Percentiles rank a stretch among this genome's conserved stretches.
phyloP scores from a whole-genome alignment of 2,113 vertebrate genomes.

The Pavo muticus region DNA sequence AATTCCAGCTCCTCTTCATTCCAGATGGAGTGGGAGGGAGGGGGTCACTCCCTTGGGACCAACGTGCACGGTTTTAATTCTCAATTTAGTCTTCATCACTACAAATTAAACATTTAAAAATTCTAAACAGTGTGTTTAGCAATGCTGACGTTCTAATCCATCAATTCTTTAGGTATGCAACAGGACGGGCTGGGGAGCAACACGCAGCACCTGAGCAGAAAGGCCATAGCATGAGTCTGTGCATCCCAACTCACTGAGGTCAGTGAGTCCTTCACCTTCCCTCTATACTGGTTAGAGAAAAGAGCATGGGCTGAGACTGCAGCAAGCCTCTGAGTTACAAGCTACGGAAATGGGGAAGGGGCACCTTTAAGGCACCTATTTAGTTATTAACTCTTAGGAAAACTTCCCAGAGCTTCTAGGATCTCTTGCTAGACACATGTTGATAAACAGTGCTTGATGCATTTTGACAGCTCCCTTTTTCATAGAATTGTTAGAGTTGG shows the following conservation, averaged over 20 bases:
- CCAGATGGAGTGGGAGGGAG: constrained; percentile 55
- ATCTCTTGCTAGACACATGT: too few relatives aligned
- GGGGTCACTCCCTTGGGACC: constrained; percentile 15
- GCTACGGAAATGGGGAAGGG: neutral
- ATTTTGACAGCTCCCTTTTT: too few relatives aligned
- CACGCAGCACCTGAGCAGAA: neutral
- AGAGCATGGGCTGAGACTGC: neutral
- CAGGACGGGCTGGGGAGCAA: neutral
- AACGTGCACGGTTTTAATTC: constrained; percentile 39
- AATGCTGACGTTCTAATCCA: neutral
- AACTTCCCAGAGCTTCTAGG: neutral
- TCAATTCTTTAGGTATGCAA: neutral
- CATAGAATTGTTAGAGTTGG: too few relatives aligned
- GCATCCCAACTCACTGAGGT: accelerated
- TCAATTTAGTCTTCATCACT: constrained; percentile 49
- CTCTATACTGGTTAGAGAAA: accelerated
- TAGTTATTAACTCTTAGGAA: neutral
- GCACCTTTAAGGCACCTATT: neutral
- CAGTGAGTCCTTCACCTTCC: neutral
- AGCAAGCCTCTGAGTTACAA: neutral
- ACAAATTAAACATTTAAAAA: constrained; percentile 63
- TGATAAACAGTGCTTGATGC: too few relatives aligned
- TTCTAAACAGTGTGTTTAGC: constrained; percentile 45
- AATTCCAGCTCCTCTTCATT: constrained; percentile 54
- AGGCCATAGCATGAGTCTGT: accelerated